phyloP scores from a whole-genome alignment of 2,888 invertebrate species.

The Leptopilina drosophilae region DNA sequence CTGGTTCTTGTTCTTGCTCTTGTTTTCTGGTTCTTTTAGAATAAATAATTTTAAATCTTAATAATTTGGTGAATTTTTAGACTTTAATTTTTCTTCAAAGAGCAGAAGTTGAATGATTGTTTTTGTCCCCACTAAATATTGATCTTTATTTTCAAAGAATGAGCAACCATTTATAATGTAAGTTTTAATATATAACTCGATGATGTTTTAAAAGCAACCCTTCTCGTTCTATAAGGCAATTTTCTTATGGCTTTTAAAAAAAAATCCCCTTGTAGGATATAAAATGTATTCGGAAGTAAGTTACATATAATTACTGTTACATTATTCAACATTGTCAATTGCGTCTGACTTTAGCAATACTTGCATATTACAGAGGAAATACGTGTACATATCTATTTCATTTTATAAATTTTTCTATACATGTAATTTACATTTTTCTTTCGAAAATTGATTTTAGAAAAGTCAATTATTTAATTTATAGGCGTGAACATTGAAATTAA shows the following conservation, averaged over 20 bases:
- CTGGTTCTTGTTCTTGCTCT: too few relatives aligned
- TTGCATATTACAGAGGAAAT: too few relatives aligned
- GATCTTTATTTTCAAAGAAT: not conserved
- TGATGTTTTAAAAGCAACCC: not conserved
- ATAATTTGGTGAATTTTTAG: too few relatives aligned
- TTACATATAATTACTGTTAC: not conserved
- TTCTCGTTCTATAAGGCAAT: not conserved
- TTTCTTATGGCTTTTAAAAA: not conserved
- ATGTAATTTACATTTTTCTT: too few relatives aligned
- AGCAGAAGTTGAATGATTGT: not conserved
- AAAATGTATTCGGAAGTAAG: not conserved
- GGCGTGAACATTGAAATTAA: too few relatives aligned
- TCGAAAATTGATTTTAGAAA: too few relatives aligned
- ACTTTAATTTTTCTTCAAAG: not conserved
- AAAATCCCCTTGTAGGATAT: not conserved
- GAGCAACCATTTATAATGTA: not conserved
- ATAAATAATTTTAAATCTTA: too few relatives aligned
- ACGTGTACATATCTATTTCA: too few relatives aligned
- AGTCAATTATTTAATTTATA: too few relatives aligned
- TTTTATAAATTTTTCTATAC: too few relatives aligned
- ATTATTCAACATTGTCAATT: not conserved
- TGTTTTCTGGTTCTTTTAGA: too few relatives aligned
- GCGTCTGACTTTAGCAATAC: too few relatives aligned
- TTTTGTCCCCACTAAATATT: not conserved
- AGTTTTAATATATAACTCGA: not conserved